phyloP scores from a whole-genome alignment of 2,113 vertebrate species.

The Natator depressus region DNA sequence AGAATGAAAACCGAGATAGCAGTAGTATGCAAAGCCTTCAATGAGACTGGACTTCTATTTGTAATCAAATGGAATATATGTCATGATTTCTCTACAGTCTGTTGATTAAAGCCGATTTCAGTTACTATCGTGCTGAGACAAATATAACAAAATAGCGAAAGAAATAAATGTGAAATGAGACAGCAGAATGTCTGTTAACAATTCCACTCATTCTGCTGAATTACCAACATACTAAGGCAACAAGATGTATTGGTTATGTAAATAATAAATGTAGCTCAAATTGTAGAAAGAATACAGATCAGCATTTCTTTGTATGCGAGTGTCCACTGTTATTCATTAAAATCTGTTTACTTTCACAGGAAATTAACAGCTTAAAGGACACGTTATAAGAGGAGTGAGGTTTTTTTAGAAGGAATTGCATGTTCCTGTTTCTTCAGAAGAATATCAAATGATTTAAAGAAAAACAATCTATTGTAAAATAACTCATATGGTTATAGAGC shows the following conservation, averaged over 20 bases:
- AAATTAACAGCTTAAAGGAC: slow-evolving; percentile 59
- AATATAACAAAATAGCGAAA: slow-evolving; percentile 15
- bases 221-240: neutral
- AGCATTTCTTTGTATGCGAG: neutral
- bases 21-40: neutral
- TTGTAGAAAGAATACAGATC: neutral
- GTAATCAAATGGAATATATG: slow-evolving; percentile 37
- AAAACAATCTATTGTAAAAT: slow-evolving; percentile 48
- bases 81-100: slow-evolving; percentile 28
- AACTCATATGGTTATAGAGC: slow-evolving; percentile 53
- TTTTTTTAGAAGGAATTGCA: slow-evolving; percentile 49
- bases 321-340: slow-evolving; percentile 58
- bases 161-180: neutral
- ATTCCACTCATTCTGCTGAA: neutral
- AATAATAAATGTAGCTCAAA: neutral
- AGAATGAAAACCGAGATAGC: slow-evolving; percentile 8
- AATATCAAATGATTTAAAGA: slow-evolving; percentile 64
- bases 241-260: neutral
- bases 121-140: slow-evolving; percentile 33
- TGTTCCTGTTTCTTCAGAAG: slow-evolving; percentile 67
- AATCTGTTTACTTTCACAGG: slow-evolving; percentile 74
- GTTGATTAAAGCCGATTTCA: slow-evolving; percentile 43
- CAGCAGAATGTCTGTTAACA: neutral
- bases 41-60: slow-evolving; percentile 38
- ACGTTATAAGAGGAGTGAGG: slow-evolving; percentile 59